Evolutionary conservation across 92 coral and sea anemone genomes (phyloP), one percentile per base, ranked within the genome.

Genomic region (Palythoa grandis): DNA sequence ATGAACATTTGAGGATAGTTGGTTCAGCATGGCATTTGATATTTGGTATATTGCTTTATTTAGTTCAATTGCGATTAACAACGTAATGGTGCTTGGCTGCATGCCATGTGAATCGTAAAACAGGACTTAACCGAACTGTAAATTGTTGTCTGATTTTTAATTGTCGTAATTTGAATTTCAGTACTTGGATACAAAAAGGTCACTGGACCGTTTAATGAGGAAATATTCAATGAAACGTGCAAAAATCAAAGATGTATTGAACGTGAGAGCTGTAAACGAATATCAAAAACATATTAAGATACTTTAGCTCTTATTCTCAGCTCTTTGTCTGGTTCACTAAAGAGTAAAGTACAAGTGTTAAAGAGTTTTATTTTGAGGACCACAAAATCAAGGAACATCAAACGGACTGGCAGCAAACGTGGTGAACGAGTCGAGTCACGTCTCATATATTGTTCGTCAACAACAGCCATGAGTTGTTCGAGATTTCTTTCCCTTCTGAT

Each of bases 401-500:
- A 4, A 22, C 48, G 12, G 22, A 1, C 35, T 29, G 22, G 14
- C 53, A 39, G 54, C 4, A 67, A 5, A 67, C 11, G 13, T 6
- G 14, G 22, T 14, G 9, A 16, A 16, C 12, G 11, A 23, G 7
- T 40, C 23, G 52, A 57, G 25, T 57, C 48, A 3, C 68, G 1
- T 69, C 14, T 65, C 16, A 29, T 16, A 24, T 7, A 40, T 65
- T 80, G 38, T 47, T 80, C 50, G 14, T 25, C 50, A 35, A 37
- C 82, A 66, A 20, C 69, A 73, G 83, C 56, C 35, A 94, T 94
- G 98, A 94, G 94, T 65, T 94, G 90, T 76, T 37, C 57, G 5
- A 85, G 88, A 54, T 94, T 90, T 61, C 87, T 90, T 71, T 88
- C 86, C 40, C 92, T 92, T 60, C 86, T 94, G 20, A 75, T 89